A percentile compares a stretch with the other conserved stretches of the same genome.
Conservation (phyloP, 2,797 vertebrate species). For the Natrix natrix region DNA sequence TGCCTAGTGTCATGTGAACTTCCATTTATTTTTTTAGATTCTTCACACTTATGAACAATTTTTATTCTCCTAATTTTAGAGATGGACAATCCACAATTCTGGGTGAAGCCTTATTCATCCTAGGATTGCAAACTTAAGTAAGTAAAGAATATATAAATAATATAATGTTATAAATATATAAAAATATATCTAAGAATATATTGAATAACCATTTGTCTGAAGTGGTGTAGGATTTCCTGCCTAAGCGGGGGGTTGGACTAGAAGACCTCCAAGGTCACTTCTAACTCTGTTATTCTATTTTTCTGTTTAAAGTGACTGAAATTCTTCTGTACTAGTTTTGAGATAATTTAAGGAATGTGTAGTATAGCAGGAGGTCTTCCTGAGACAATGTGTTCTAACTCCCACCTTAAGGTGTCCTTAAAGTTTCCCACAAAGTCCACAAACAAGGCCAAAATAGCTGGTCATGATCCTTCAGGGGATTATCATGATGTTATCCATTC, state of each 20-base stretch:
- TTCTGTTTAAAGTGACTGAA: neutral
- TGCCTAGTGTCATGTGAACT: neutral
- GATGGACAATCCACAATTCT: neutral
- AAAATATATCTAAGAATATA: too few species aligned
- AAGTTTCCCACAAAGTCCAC: neutral
- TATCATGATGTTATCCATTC: neutral
- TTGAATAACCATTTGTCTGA: too few species aligned
- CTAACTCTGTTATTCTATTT: too few species aligned
- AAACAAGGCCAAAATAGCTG: neutral
- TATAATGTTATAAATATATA: too few species aligned
- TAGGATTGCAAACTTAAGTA: neutral
- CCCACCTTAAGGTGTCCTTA: neutral
- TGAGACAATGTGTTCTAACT: neutral
- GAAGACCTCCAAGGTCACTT: too few species aligned
- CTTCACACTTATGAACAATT: neutral
- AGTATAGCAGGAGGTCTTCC: neutral
- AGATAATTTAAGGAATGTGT: neutral
- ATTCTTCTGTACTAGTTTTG: neutral
- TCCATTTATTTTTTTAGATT: neutral
- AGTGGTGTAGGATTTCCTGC: too few species aligned
- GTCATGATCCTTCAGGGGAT: neutral
- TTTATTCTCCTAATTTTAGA: neutral
- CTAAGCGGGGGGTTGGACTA: too few species aligned
- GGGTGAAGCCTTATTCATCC: neutral
- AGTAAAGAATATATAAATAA: neutral